Base-by-base conservation (phyloP, 2,797 vertebrate genomes). In the Calcarius lapponicus region DNA sequence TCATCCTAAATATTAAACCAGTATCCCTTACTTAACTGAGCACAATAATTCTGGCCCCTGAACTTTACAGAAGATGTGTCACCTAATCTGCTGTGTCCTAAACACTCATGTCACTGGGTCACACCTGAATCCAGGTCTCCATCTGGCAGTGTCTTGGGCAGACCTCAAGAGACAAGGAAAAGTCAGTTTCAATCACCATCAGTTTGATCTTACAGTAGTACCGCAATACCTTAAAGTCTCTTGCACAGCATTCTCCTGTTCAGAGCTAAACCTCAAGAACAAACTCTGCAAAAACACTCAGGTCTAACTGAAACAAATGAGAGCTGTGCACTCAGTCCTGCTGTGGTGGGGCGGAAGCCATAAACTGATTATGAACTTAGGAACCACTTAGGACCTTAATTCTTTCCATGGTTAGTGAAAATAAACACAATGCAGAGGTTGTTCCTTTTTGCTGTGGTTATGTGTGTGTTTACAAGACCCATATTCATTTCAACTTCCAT, bases 401-500 rank as follows among this genome's bases (percentile, higher is more conserved):
- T 95, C 83, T 85, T 95, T 89, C 79, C 45, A 76, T 22, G 34
- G 80, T 64, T 64, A 81, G 48, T 1, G 5, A 92, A 95, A 95
- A 89, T 9, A 82, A 95, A 92, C 61, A 94, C 85, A 90, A 92
- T 62, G 78, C 74, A 90, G 85, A 94, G 80, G 79, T 34, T 95
- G 94, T 88, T 95, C 78, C 42, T 85, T 88, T 90, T 20, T 87
- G 74, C 86, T 95, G 86, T 74, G 80, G 47, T 88, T 93, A 81
- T 1, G 16, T 61, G 70, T 71, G 36, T 91, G 66, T 88, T 93
- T 87, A 66, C 20, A 90, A 87, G 65, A 94, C 78, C 72, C 13
- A 72, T 69, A 96, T 95, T 87, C 81, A 87, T 92, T 95, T 90
- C 86, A 62, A 25, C 57, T 93, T 95, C 79, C 93, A 95, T 80